Percentiles rank a stretch among this genome's conserved stretches.
phyloP scores from a whole-genome alignment of 2,888 invertebrate species.

The Parnassius glacialis region DNA sequence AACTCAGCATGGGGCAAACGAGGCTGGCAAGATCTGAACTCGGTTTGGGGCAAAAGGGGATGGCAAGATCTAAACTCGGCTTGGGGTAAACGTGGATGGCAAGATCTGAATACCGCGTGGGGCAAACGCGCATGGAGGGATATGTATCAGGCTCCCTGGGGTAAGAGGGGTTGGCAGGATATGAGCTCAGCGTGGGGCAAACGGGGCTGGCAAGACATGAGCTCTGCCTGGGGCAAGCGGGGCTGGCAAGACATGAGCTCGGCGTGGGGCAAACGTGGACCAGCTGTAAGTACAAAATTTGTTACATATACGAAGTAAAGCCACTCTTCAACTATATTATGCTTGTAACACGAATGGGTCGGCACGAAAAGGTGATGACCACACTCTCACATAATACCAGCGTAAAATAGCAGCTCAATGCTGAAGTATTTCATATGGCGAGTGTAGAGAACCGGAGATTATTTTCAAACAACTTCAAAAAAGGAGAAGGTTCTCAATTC shows the following conservation, averaged over 20 bases:
- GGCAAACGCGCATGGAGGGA: slow-evolving; percentile 83
- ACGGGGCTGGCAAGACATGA: slow-evolving; percentile 73
- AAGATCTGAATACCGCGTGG: slow-evolving; percentile 74
- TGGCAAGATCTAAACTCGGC: slow-evolving; percentile 77
- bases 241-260: slow-evolving; percentile 72
- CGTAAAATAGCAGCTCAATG: no score
- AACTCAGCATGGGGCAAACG: slow-evolving; percentile 81
- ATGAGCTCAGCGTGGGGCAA: slow-evolving; percentile 73
- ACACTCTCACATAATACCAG: no score
- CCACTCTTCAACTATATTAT: no score
- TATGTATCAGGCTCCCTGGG: slow-evolving; percentile 65
- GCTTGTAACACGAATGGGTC: no score
- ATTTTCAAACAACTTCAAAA: no score
- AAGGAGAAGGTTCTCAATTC: no score
- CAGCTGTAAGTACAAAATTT: slow-evolving; percentile 9
- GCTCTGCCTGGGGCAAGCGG: slow-evolving; percentile 72
- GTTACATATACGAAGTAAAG: no score
- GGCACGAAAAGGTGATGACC: no score
- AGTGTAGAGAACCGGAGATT: no score
- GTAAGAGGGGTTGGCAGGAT: slow-evolving; percentile 79
- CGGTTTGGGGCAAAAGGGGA: slow-evolving; percentile 81
- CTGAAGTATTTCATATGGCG: no score
- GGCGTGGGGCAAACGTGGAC: slow-evolving; percentile 72
- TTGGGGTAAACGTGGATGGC: slow-evolving; percentile 83
- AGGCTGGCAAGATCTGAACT: slow-evolving; percentile 80